These are phyloP conservation scores for Lithophane leautieri DNA, from an alignment of 2,888 invertebrate genomes.

Conservation along the genomic window DNA sequence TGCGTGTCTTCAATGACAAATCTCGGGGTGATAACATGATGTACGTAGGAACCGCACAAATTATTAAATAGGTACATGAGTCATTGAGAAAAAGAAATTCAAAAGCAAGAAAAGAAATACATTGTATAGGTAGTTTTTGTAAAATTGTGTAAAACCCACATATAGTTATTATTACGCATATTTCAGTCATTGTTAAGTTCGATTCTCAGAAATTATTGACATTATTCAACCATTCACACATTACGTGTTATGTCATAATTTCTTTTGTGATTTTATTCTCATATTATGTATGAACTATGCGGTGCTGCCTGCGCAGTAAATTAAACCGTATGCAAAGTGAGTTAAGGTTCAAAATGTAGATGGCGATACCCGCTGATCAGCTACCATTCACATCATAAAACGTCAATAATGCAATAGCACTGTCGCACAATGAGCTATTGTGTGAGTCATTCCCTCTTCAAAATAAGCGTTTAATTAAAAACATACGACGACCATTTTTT, in stretches of 20 bases:
- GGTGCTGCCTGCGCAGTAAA: slow-evolving; percentile 14
- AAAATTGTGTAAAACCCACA: slow-evolving; percentile 8
- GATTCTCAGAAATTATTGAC: slow-evolving; percentile 61
- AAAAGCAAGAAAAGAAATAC: background rate
- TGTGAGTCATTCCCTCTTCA: slow-evolving; percentile 74
- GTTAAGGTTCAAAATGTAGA: slow-evolving; percentile 47
- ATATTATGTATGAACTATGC: slow-evolving; percentile 56
- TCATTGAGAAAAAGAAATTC: background rate
- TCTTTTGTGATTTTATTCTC: slow-evolving; percentile 66
- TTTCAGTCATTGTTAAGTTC: slow-evolving; percentile 43
- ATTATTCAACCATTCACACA: slow-evolving; percentile 65
- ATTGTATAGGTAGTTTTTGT: background rate
- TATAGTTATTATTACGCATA: slow-evolving; percentile 17
- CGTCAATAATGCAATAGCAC: slow-evolving; percentile 74
- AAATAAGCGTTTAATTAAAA: slow-evolving; percentile 81
- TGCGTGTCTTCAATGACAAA: background rate
- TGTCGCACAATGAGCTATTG: slow-evolving; percentile 79
- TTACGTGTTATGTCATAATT: slow-evolving; percentile 68
- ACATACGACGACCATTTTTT: slow-evolving; percentile 71
- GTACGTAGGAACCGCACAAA: background rate
- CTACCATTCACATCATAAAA: slow-evolving; percentile 71
- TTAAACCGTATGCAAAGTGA: background rate
- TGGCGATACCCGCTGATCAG: slow-evolving; percentile 44
- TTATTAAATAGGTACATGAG: background rate
- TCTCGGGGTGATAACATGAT: background rate